Conservation (phyloP, 2,888 invertebrate species). For the Embidobia sp. region DNA sequence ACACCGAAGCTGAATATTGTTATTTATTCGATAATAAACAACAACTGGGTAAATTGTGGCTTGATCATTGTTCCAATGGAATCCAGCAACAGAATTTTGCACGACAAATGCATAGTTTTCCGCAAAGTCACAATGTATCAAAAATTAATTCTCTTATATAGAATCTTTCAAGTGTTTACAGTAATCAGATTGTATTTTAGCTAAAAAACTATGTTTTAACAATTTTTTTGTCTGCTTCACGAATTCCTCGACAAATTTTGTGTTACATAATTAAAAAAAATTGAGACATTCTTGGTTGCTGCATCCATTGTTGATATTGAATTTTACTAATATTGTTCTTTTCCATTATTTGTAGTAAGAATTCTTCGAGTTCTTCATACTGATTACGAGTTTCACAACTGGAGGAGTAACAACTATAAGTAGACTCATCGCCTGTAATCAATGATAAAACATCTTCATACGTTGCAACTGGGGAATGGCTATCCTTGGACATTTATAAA, state of each 20-base stretch:
- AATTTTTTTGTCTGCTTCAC: neutral
- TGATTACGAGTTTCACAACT: constrained; percentile 1
- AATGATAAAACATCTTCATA: constrained; percentile 19
- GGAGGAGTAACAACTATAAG: constrained; percentile 4
- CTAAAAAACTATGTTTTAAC: neutral
- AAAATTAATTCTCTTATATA: neutral
- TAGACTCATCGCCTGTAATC: constrained; percentile 22
- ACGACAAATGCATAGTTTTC: no score
- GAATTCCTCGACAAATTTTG: neutral
- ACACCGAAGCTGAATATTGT: constrained; percentile 9
- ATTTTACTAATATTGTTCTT: constrained; percentile 20
- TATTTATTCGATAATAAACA: constrained; percentile 1
- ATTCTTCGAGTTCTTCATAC: neutral
- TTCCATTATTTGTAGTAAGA: neutral
- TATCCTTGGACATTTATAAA: no score
- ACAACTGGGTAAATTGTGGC: constrained; percentile 8
- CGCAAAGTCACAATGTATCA: constrained; percentile 2
- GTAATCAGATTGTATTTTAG: neutral
- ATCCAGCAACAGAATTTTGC: no score
- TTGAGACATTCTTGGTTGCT: constrained; percentile 16
- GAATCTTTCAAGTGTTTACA: neutral
- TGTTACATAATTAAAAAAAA: neutral
- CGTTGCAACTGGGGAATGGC: constrained; percentile 9
- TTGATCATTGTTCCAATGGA: no score
- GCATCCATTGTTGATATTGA: constrained; percentile 27